Evolutionary conservation across 2,888 invertebrate genomes (phyloP), one percentile per base, ranked within the genome.

Genomic region (Hirudinaria manillensis): DNA sequence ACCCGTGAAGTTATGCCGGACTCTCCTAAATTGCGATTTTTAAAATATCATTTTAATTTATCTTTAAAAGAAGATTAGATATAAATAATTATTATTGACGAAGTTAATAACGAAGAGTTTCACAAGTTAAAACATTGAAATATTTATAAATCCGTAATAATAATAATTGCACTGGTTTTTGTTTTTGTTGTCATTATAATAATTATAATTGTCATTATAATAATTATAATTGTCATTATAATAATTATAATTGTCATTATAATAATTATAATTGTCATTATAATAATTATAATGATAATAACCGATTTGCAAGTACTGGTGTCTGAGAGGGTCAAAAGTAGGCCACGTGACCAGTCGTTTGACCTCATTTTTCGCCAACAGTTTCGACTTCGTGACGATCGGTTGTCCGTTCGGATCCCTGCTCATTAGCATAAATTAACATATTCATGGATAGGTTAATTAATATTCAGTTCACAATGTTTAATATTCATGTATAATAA

Each of bases 1-100:
- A 93, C n/a, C 27, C 38, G 19, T 4, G 55, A 29, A 10, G 72
- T 53, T 19, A 72, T 45, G 13, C 32, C 45, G 29, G 13, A 32
- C 34, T 72, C 38, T 27, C 55, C 72, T 72, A 27, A 24, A 13
- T 7, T 29, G 61, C 21, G 7, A 53, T 53, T 65, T n/a, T 16
- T n/a, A n/a, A n/a, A n/a, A n/a, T n/a, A n/a, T n/a, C n/a, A n/a
- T n/a, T n/a, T n/a, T n/a, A n/a, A n/a, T 53, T 13, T 53, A 53
- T 13, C 21, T 53, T 53, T 53, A 53, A 16, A 13, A 16, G 53
- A 53, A 16, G 13, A 16, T 53, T 53, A 53, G 21, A 53, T 21
- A 53, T 53, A 53, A 53, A 53, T 53, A 13, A 53, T 53, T 53
- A 53, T 53, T 53, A 16, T 53, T 53, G 21, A 53, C 21, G 13